Evolutionary conservation across 2,888 invertebrate genomes (phyloP).

Genomic region (Drosophila sordidapex): DNA sequence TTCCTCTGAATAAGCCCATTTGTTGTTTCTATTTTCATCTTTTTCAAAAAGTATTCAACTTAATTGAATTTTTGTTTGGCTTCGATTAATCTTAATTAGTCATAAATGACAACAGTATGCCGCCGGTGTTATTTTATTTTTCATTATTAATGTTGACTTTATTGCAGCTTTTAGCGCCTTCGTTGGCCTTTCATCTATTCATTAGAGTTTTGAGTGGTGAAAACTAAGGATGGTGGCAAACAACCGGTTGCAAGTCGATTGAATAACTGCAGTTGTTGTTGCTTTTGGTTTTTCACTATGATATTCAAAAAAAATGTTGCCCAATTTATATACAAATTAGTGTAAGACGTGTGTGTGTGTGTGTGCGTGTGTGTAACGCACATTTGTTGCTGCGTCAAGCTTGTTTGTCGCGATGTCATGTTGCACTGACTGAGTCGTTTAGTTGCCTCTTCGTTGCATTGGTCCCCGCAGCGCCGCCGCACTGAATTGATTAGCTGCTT

Average conservation of each 20-base stretch:
- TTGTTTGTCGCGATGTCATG: conserved; percentile 55
- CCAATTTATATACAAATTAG: conserved; percentile 39
- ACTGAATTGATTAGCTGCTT: conserved; percentile 69
- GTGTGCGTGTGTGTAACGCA: conserved; percentile 25
- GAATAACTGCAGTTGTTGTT: conserved; percentile 29
- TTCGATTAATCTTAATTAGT: not conserved
- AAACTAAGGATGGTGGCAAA: conserved; percentile 23
- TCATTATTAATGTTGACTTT: conserved; percentile 5
- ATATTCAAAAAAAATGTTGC: conserved; percentile 26
- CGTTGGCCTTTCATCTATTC: conserved; percentile 3
- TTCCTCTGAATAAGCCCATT: too few relatives aligned
- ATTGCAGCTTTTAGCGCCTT: conserved; percentile 6
- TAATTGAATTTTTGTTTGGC: not conserved
- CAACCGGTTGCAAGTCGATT: conserved; percentile 38
- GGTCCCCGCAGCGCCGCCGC: conserved; percentile 36
- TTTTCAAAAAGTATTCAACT: not conserved
- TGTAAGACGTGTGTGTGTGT: conserved; percentile 1
- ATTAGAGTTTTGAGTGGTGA: conserved; percentile 13
- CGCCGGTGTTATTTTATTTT: not conserved
- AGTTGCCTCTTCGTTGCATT: conserved; percentile 32
- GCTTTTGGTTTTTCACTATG: not conserved
- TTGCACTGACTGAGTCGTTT: conserved; percentile 18
- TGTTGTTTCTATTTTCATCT: too few relatives aligned
- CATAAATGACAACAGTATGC: not conserved
- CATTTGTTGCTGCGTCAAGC: conserved; percentile 39